A percentile compares a stretch with the other conserved stretches of the same genome.
phyloP scores from a whole-genome alignment of 92 coral and sea anemone genomes.

The Galaxea fascicularis region DNA sequence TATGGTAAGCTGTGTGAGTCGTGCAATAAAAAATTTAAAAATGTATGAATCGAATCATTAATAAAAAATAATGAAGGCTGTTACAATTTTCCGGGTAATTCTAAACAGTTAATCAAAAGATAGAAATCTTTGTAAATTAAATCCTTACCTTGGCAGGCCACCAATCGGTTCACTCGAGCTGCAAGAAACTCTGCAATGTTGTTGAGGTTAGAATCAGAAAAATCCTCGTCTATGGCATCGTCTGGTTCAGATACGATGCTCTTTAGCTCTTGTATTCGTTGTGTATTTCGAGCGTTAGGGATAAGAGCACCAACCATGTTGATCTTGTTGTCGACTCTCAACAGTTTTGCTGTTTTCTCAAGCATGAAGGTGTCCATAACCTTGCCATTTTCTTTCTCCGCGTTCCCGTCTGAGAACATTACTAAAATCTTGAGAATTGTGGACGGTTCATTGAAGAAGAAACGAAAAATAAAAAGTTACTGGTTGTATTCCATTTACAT shows the following conservation, averaged over 20 bases:
- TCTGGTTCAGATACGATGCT: too few relatives aligned
- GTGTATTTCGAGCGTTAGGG: slow-evolving; percentile 28
- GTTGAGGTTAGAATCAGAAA: too few relatives aligned
- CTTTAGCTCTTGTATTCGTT: slow-evolving; percentile 29
- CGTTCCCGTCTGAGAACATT: slow-evolving; percentile 37
- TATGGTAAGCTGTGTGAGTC: too few relatives aligned
- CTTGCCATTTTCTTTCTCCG: not conserved
- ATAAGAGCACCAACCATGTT: slow-evolving; percentile 33
- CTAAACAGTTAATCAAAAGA: too few relatives aligned
- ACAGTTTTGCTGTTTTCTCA: slow-evolving; percentile 2
- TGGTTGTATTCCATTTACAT: too few relatives aligned
- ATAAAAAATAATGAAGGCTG: too few relatives aligned
- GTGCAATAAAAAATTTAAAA: too few relatives aligned
- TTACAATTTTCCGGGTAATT: too few relatives aligned
- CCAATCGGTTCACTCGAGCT: not conserved
- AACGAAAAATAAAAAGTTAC: not conserved
- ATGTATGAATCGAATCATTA: too few relatives aligned
- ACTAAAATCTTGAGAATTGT: slow-evolving; percentile 39
- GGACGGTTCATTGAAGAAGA: not conserved
- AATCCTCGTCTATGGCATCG: too few relatives aligned
- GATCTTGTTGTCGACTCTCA: slow-evolving; percentile 23
- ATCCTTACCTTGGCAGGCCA: slow-evolving; percentile 14
- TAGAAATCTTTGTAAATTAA: too few relatives aligned
- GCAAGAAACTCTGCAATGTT: slow-evolving; percentile 4
- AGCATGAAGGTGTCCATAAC: slow-evolving; percentile 27